Conservation (phyloP, 2,113 vertebrate genomes). For the Lepus americanus region DNA sequence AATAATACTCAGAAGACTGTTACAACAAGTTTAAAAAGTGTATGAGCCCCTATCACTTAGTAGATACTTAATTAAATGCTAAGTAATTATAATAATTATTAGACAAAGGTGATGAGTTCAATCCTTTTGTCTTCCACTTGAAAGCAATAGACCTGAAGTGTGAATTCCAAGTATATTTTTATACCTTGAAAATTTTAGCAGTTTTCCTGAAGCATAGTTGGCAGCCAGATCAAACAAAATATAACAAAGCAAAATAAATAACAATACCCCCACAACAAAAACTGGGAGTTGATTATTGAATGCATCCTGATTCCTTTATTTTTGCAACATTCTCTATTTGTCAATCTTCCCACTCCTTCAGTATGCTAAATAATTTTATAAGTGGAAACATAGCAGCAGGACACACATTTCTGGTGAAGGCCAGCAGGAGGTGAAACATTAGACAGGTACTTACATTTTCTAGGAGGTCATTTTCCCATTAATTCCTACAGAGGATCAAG, state of each 20-base stretch:
- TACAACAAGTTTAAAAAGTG: background rate
- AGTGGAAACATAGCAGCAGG: background rate
- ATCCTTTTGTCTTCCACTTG: background rate
- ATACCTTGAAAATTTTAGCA: background rate
- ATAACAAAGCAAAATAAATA: background rate
- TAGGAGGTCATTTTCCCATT: slow-evolving; percentile 28
- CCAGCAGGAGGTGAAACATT: background rate
- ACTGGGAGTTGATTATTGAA: background rate
- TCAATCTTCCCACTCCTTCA: background rate
- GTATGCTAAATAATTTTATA: slow-evolving; percentile 6
- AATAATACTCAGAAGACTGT: background rate
- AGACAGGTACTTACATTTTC: background rate
- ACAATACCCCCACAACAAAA: background rate
- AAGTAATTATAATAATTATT: background rate
- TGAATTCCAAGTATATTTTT: background rate
- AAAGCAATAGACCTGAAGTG: background rate
- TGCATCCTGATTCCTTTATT: background rate
- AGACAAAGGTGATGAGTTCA: background rate
- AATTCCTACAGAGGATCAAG: slow-evolving; percentile 31
- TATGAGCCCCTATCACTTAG: background rate
- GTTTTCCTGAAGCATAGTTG: background rate
- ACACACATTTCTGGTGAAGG: background rate
- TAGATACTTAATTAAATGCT: background rate
- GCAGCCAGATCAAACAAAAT: background rate
- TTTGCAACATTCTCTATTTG: background rate